Percentiles rank a stretch among this genome's conserved stretches.
Evolutionary conservation across 2,113 vertebrate genomes (phyloP).

Genomic region (Calonectris borealis): DNA sequence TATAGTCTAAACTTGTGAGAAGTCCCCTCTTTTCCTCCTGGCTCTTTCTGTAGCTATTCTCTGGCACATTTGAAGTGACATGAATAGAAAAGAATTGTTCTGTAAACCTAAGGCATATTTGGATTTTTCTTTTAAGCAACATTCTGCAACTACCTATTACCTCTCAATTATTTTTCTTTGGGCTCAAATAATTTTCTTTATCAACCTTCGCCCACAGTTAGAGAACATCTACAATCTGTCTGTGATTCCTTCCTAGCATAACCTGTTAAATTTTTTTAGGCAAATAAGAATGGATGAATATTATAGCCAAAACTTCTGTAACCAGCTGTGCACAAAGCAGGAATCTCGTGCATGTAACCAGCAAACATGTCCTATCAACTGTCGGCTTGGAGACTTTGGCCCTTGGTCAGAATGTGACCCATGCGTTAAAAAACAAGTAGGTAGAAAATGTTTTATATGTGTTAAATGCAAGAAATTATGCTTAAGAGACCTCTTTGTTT

Average conservation of each 20-base stretch:
- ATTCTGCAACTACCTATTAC: background rate
- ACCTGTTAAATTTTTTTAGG: slow-evolving; percentile 64
- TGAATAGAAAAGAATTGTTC: background rate
- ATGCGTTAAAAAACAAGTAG: slow-evolving; percentile 85
- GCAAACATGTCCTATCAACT: slow-evolving; percentile 85
- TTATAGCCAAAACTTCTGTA: slow-evolving; percentile 78
- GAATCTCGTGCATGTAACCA: slow-evolving; percentile 82
- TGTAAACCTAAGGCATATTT: background rate
- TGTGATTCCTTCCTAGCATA: background rate
- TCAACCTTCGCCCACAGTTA: background rate
- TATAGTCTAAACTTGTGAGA: background rate
- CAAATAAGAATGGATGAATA: slow-evolving; percentile 72
- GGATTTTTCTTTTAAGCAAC: background rate
- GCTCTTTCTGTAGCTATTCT: background rate
- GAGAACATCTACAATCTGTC: background rate
- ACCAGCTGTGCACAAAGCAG: slow-evolving; percentile 67
- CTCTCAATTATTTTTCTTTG: background rate
- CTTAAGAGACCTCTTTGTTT: background rate
- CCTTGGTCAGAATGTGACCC: slow-evolving; percentile 90
- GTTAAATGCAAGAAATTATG: background rate
- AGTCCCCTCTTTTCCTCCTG: background rate
- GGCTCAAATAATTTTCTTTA: background rate
- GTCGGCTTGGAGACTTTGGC: slow-evolving; percentile 81
- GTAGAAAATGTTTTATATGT: background rate
- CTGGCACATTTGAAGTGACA: background rate